Evolutionary conservation across 1,140 invertebrate species (phyloP), one percentile per base, ranked within the genome.

Genomic region (Anoplophora glabripennis): DNA sequence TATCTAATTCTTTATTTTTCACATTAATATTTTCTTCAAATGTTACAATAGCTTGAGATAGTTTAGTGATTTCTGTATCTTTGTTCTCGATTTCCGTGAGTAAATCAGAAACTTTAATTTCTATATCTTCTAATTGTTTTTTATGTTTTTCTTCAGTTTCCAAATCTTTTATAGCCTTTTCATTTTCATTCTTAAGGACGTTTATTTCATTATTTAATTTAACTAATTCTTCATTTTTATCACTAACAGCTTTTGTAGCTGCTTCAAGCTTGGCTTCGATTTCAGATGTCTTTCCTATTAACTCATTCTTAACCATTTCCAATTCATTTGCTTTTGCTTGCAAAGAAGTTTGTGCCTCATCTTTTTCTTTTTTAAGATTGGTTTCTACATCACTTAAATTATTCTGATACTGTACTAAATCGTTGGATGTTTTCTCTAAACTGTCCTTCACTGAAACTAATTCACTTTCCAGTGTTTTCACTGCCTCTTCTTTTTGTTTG

Each of bases 241-340:
- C 18, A 21, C 14, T 44, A 18, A 61, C 18, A 49, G 7, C 7
- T 37, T 17, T 15, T 54, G 37, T 42, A 60, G 10, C 18, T 47
- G 5, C 48, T 60, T 5, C 7, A 59, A 38, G 28, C 33, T 21
- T 17, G 11, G 14, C 42, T 11, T 57, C 14, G 17, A n/a, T 34
- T 49, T 53, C n/a, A 17, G 38, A 14, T 15, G 56, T 10, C 52
- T 61, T 18, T 36, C 36, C 37, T n/a, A 17, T 53, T 3, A 53
- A 12, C 1, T 53, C 45, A 3, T 51, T 40, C 47, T 64, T 57
- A 11, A 57, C 53, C 46, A 69, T 59, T 46, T 64, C 67, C 40
- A 59, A 48, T 49, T 58, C 48, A 41, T n/a, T 33, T 40, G 10
- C 11, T 49, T 21, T 57, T 15, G 9, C 14, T 12, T 46, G 9